phyloP scores from a whole-genome alignment of 2,888 invertebrate species.

The Allophyes oxyacanthae region DNA sequence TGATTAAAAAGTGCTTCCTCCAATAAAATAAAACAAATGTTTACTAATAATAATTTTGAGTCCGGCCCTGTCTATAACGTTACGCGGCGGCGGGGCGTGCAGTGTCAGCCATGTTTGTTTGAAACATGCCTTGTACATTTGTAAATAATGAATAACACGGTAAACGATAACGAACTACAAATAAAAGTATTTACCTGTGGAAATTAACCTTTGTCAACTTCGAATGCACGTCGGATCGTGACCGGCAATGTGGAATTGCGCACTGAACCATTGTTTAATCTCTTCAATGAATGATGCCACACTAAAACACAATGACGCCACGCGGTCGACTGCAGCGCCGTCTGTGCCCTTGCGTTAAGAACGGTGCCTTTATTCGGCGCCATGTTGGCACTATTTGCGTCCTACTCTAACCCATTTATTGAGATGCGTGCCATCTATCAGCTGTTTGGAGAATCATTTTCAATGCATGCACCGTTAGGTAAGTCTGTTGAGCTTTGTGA shows the following conservation, averaged over 20 bases:
- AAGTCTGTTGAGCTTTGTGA: no score
- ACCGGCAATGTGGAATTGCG: conserved; percentile 12
- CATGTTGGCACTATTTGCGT: conserved; percentile 10
- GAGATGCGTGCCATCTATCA: not conserved
- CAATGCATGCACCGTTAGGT: no score
- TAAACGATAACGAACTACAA: not conserved
- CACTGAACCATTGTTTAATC: conserved; percentile 30
- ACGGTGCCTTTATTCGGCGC: conserved; percentile 14
- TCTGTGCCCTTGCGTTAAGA: not conserved
- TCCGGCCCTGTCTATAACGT: no score
- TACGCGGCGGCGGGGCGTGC: not conserved
- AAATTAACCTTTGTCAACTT: conserved; percentile 4
- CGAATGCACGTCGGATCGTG: conserved; percentile 17
- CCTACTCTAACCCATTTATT: not conserved
- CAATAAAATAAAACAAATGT: no score
- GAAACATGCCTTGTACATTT: not conserved
- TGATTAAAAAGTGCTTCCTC: no score
- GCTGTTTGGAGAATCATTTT: not conserved
- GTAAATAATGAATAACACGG: not conserved
- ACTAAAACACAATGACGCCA: conserved; percentile 14
- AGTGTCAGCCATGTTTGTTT: conserved; percentile 22
- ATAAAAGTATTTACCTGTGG: conserved; percentile 15
- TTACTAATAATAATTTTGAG: no score
- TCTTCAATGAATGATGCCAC: not conserved
- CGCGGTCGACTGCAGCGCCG: conserved; percentile 6